phyloP scores from a whole-genome alignment of 2,113 vertebrate genomes.

The Corythaeola cristata region DNA sequence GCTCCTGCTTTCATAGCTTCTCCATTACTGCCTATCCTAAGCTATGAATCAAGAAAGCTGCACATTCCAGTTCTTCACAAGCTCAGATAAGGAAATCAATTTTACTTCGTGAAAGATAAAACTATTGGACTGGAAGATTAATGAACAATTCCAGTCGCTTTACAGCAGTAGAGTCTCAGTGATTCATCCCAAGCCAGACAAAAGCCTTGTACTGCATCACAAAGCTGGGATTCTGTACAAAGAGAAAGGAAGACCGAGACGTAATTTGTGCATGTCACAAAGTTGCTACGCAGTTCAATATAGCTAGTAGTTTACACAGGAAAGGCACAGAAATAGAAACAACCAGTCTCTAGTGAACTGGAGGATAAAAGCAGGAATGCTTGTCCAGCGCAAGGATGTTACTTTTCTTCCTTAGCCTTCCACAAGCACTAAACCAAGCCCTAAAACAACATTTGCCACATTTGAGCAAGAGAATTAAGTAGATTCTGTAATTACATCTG shows the following conservation, averaged over 20 bases:
- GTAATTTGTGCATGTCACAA: not conserved
- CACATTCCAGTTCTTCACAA: not conserved
- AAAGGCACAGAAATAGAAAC: not conserved
- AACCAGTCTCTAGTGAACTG: not conserved
- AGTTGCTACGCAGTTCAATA: not conserved
- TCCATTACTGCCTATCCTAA: not conserved
- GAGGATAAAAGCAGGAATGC: not conserved
- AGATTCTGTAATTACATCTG: not conserved
- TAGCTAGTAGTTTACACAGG: not conserved
- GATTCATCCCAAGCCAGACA: slow-evolving; percentile 36
- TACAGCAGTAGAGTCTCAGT: not conserved
- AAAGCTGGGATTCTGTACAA: not conserved
- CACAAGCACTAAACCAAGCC: not conserved
- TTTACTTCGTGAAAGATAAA: slow-evolving; percentile 43
- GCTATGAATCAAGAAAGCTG: not conserved
- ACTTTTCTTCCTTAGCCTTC: not conserved
- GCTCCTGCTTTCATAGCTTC: not conserved
- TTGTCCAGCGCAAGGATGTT: not conserved
- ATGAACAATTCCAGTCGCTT: slow-evolving; percentile 17
- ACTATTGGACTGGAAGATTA: slow-evolving; percentile 24
- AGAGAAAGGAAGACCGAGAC: not conserved
- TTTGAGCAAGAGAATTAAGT: not conserved
- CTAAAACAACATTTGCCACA: not conserved
- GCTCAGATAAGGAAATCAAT: slow-evolving; percentile 41
- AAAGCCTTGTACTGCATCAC: not conserved